Evolutionary conservation across 2,113 vertebrate species (phyloP).

Genomic region (Sebastes schlegelii): DNA sequence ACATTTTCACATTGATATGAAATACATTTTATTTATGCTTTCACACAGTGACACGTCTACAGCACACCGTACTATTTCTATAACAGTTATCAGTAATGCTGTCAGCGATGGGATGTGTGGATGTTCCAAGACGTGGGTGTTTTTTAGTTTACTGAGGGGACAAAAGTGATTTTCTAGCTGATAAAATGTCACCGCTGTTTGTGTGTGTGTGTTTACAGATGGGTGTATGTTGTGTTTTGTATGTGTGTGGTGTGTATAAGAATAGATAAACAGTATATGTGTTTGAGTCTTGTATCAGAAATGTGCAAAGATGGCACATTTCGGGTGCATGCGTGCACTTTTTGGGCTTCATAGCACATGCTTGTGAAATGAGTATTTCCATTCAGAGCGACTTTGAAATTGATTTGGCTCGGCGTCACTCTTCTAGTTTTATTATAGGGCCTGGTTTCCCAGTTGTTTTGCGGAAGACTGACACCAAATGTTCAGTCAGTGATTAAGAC

Average conservation of each 20-base stretch:
- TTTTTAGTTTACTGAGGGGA: slow-evolving; percentile 36
- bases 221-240: slow-evolving; percentile 18
- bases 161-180: slow-evolving; percentile 51
- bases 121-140: slow-evolving; percentile 24
- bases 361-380: slow-evolving; percentile 59
- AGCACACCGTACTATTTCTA: slow-evolving; percentile 14
- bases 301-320: slow-evolving; percentile 25
- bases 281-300: slow-evolving; percentile 33
- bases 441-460: slow-evolving; percentile 42
- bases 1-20: neutral
- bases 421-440: slow-evolving; percentile 37
- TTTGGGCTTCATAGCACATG: slow-evolving; percentile 30
- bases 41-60: slow-evolving; percentile 3
- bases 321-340: slow-evolving; percentile 35
- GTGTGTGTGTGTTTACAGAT: slow-evolving; percentile 21
- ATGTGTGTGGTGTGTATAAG: slow-evolving; percentile 11
- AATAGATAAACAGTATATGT: neutral
- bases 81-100: slow-evolving; percentile 31
- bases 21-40: slow-evolving; percentile 28
- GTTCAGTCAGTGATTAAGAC: slow-evolving; percentile 48
- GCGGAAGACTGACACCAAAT: slow-evolving; percentile 32
- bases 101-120: slow-evolving; percentile 37
- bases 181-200: slow-evolving; percentile 54
- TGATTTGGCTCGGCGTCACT: slow-evolving; percentile 51
- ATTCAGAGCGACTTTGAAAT: slow-evolving; percentile 59